A percentile compares a stretch with the other conserved stretches of the same genome.
phyloP scores from a whole-genome alignment of 1,140 invertebrate species.

The Helicorthomorpha holstii region DNA sequence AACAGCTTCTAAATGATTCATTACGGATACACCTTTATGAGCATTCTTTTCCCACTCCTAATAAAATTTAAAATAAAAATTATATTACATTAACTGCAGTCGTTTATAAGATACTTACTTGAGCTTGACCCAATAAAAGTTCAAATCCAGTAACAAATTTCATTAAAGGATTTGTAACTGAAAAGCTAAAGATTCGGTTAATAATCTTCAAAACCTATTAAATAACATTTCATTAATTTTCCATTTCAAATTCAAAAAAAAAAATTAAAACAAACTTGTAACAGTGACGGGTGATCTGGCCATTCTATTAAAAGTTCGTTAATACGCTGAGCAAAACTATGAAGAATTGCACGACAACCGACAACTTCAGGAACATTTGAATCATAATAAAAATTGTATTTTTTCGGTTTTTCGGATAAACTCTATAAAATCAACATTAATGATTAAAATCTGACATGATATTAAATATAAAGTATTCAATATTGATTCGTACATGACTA shows the following conservation, averaged over 20 bases:
- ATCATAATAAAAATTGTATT: constrained; percentile 72
- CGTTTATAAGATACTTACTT: constrained; percentile 18
- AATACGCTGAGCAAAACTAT: constrained; percentile 38
- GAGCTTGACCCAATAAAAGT: constrained; percentile 53
- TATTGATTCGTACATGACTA: too few species aligned
- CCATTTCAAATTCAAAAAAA: constrained; percentile 9
- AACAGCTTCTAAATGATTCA: constrained; percentile 44
- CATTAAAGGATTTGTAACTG: constrained; percentile 61
- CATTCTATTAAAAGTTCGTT: constrained; percentile 56
- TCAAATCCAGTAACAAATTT: constrained; percentile 82
- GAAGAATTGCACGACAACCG: constrained; percentile 47
- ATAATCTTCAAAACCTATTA: constrained; percentile 32
- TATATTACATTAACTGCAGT: not conserved
- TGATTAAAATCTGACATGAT: not conserved
- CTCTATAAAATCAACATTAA: not conserved
- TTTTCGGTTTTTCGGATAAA: constrained; percentile 14
- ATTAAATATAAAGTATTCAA: too few species aligned
- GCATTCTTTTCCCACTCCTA: constrained; percentile 86
- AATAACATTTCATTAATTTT: not conserved
- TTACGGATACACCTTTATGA: constrained; percentile 64
- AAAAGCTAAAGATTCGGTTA: constrained; percentile 55
- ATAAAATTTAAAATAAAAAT: constrained; percentile 22
- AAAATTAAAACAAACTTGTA: constrained; percentile 29
- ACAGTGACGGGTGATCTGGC: constrained; percentile 76
- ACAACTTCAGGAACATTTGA: constrained; percentile 58